Evolutionary conservation across 1,140 invertebrate species (phyloP), one percentile per base, ranked within the genome.

Genomic region (Portunus trituberculatus): DNA sequence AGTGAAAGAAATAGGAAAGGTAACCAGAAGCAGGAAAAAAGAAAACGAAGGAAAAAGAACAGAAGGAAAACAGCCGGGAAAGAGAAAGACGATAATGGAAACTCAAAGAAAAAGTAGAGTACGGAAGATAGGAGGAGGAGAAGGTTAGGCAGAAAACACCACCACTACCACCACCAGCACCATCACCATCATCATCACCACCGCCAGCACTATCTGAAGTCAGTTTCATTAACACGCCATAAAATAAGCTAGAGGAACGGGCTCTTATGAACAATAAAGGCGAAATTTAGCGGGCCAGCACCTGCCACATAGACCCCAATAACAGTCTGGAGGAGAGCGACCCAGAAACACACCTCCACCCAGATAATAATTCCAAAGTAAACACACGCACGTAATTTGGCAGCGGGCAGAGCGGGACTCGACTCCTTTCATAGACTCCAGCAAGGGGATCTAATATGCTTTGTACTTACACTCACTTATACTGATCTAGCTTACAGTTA

Each of bases 211-310:
- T 76, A 76, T 76, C n/a, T 76, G 67, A 76, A 76, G 67, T 8
- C 67, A 25, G 67, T 76, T 76, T 76, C 67, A 76, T 76, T 76
- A 76, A 76, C 67, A 76, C 20, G 67, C 67, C 67, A 76, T 76
- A n/a, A 76, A 76, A 76, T 76, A 76, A 76, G 12, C 6, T 1
- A n/a, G n/a, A 76, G 67, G 67, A 2, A 76, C 67, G 67, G 67
- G 67, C 67, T 76, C 67, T 76, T 76, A 76, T 76, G 67, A 76
- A 76, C 67, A 76, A 76, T 76, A 76, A 76, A 76, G 67, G 25
- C 67, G 67, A 76, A 76, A 76, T 76, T 76, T 76, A 76, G 67
- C 67, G n/a, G 25, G 67, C 67, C 67, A 76, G 20, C 67, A 76
- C 67, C 67, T 76, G 67, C 67, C 67, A n/a, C 67, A n/a, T n/a